Evolutionary conservation across 2,113 vertebrate genomes (phyloP).

Genomic region (Anolis carolinensis): DNA sequence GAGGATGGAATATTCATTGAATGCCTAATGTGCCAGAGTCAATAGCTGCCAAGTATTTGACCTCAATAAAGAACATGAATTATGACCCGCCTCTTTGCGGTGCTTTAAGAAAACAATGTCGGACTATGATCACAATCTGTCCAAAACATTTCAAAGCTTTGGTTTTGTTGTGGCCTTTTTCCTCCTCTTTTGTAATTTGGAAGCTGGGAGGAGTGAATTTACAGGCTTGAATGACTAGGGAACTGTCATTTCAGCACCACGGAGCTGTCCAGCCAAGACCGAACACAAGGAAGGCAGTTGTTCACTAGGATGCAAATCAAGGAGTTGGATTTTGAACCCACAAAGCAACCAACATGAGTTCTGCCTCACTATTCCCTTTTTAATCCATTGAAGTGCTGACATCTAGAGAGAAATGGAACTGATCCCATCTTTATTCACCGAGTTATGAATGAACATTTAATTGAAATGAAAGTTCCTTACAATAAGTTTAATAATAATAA

Average conservation of each 20-base stretch:
- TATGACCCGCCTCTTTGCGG: slow-evolving; percentile 64
- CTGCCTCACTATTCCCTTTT: background rate
- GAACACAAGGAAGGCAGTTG: background rate
- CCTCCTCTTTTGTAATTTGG: background rate
- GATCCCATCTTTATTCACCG: background rate
- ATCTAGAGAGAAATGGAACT: background rate
- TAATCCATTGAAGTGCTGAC: background rate
- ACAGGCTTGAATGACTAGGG: background rate
- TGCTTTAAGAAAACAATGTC: slow-evolving; percentile 68
- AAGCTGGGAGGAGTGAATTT: background rate
- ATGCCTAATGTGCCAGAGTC: slow-evolving; percentile 46
- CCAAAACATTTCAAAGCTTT: slow-evolving; percentile 47
- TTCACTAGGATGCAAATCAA: background rate
- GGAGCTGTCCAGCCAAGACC: background rate
- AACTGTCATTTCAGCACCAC: no score
- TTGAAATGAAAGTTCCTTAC: no score
- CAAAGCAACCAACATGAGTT: background rate
- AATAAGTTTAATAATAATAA: no score
- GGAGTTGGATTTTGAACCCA: background rate
- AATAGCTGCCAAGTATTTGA: slow-evolving; percentile 50
- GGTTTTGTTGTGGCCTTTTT: slow-evolving; percentile 1
- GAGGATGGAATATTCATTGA: slow-evolving; percentile 61
- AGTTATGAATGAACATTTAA: no score
- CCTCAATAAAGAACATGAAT: slow-evolving; percentile 61
- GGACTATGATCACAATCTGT: slow-evolving; percentile 49